A percentile compares a stretch with the other conserved stretches of the same genome.
phyloP scores from a whole-genome alignment of 2,888 invertebrate species.

The Aradus depressus region DNA sequence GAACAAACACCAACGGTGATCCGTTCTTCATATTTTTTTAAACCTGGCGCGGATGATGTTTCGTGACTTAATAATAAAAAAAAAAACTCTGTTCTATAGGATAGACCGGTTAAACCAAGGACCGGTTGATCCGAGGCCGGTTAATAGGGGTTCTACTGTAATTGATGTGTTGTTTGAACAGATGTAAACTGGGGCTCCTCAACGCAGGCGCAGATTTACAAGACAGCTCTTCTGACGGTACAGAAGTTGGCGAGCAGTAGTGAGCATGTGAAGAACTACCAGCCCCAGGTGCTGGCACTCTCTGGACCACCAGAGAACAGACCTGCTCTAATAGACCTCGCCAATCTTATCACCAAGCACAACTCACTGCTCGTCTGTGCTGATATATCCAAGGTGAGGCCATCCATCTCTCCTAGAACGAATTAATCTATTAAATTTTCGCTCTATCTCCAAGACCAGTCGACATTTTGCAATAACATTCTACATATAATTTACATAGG shows the following conservation, averaged over 20 bases:
- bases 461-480: too few species aligned
- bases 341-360: slow-evolving; percentile 83
- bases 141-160: too few species aligned
- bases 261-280: slow-evolving; percentile 95
- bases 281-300: slow-evolving; percentile 71
- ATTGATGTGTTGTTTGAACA: slow-evolving; percentile 39
- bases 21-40: too few species aligned
- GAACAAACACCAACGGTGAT: too few species aligned
- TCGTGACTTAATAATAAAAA: too few species aligned
- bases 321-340: slow-evolving; percentile 83
- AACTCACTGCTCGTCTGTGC: slow-evolving; percentile 86
- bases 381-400: slow-evolving; percentile 71
- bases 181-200: slow-evolving; percentile 99
- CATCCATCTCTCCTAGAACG: neutral
- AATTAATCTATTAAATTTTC: neutral
- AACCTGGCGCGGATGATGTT: too few species aligned
- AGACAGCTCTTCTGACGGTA: slow-evolving; percentile 76
- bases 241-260: slow-evolving; percentile 79
- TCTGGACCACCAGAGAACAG: slow-evolving; percentile 81
- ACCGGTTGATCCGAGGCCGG: too few species aligned
- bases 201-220: slow-evolving; percentile 93
- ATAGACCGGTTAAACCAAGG: too few species aligned
- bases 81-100: too few species aligned
- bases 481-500: too few species aligned
- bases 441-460: too few species aligned